phyloP scores from a whole-genome alignment of 2,797 vertebrate species.

The Pseudopleuronectes americanus region DNA sequence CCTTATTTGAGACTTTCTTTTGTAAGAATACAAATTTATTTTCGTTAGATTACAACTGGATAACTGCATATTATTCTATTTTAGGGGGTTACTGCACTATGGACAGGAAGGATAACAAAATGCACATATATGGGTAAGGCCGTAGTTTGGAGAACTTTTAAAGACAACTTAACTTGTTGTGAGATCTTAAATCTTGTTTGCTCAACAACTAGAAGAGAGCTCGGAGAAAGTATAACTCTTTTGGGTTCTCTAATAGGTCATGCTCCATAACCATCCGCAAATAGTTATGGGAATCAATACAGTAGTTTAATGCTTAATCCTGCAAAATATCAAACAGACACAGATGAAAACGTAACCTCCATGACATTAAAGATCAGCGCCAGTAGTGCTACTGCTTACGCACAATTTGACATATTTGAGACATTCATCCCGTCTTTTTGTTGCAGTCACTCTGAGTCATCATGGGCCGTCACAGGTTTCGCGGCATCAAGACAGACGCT shows the following conservation, averaged over 20 bases:
- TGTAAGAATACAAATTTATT: no score
- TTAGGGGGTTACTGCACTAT: no score
- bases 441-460: conserved; percentile 49
- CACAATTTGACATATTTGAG: conserved; percentile 9
- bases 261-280: no score
- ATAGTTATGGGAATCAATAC: no score
- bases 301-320: no score
- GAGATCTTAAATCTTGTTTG: conserved; percentile 9
- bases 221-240: no score
- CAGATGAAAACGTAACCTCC: no score
- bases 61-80: no score
- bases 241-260: no score
- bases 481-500: conserved; percentile 29
- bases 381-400: not conserved
- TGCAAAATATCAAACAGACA: not conserved
- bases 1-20: no score
- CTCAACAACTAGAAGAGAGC: not conserved
- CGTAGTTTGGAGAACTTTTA: conserved; percentile 3
- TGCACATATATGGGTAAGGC: conserved; percentile 13
- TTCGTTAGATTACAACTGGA: no score
- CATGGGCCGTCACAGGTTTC: conserved; percentile 28
- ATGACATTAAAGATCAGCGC: conserved; percentile 16
- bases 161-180: conserved; percentile 12
- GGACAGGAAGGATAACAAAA: conserved; percentile 21
- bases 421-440: not conserved